phyloP scores from a whole-genome alignment of 2,888 invertebrate species.

The Tenthredo distinguenda region DNA sequence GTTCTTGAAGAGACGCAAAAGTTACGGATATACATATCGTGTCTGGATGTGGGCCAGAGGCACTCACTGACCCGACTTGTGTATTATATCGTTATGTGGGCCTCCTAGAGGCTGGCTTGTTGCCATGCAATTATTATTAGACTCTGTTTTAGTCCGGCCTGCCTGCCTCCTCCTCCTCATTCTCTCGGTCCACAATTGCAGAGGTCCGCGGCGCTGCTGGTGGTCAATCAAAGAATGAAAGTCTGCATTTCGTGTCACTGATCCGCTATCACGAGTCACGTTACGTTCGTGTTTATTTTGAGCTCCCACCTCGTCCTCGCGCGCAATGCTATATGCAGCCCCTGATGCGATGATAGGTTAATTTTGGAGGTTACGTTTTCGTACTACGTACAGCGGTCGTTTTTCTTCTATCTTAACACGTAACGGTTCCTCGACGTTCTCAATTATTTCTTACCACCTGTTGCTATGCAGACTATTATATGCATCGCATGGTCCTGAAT shows the following conservation, averaged over 20 bases:
- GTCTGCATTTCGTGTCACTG: neutral
- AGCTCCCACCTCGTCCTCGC: neutral
- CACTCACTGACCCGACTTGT: slow-evolving; percentile 35
- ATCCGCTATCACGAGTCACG: neutral
- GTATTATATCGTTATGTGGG: slow-evolving; percentile 41
- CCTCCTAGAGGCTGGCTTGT: slow-evolving; percentile 35
- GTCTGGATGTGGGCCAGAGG: slow-evolving; percentile 38
- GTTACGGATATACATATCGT: neutral
- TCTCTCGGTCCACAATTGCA: neutral
- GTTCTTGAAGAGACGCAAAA: neutral
- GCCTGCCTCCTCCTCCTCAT: neutral
- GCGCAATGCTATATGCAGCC: neutral
- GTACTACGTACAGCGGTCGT: neutral
- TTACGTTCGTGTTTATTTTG: neutral
- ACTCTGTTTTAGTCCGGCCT: slow-evolving; percentile 8
- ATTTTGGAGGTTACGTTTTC: neutral
- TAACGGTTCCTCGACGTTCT: neutral
- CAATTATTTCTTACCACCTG: slow-evolving; percentile 6
- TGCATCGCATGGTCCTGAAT: slow-evolving; percentile 27
- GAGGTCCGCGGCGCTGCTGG: slow-evolving; percentile 1
- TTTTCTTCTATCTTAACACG: neutral
- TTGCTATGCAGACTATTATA: slow-evolving; percentile 33
- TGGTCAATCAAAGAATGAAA: slow-evolving; percentile 29
- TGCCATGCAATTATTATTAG: slow-evolving; percentile 48
- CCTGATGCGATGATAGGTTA: neutral